These are phyloP conservation scores for Ganaspis sp. DNA, from an alignment of 1,140 invertebrate species.

Conservation along the genomic window DNA sequence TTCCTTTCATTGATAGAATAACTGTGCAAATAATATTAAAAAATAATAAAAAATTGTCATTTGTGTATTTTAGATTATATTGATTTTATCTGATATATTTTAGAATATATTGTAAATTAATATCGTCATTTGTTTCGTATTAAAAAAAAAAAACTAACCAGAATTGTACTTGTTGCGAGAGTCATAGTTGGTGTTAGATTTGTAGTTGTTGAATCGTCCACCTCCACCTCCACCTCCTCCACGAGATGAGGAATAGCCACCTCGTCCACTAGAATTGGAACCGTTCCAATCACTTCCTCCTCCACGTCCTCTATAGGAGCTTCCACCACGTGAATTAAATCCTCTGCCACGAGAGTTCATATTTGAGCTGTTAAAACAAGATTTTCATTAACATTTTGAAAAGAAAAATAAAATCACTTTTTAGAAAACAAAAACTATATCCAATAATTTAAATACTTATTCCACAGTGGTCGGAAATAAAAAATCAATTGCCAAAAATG, in stretches of 20 bases:
- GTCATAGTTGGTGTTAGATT: constrained; percentile 64
- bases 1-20: too few species aligned
- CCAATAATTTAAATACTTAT: too few species aligned
- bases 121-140: too few species aligned
- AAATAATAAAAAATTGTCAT: too few species aligned
- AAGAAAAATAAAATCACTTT: neutral
- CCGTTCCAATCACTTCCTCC: constrained; percentile 62
- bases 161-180: constrained; percentile 70
- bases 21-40: too few species aligned
- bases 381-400: neutral
- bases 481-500: too few species aligned
- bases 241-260: constrained; percentile 67
- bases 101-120: too few species aligned
- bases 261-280: constrained; percentile 60
- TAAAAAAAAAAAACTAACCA: constrained; percentile 54
- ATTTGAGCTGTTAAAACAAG: constrained; percentile 49
- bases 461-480: too few species aligned
- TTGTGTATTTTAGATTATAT: too few species aligned
- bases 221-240: constrained; percentile 59
- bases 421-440: too few species aligned
- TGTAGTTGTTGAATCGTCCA: constrained; percentile 63
- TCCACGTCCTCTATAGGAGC: constrained; percentile 68
- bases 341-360: constrained; percentile 73
- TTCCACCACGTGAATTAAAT: constrained; percentile 67
- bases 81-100: too few species aligned